Percentiles rank a stretch among this genome's conserved stretches.
Evolutionary conservation across 1,140 invertebrate genomes (phyloP).

Genomic region (Drosophila repletoides): DNA sequence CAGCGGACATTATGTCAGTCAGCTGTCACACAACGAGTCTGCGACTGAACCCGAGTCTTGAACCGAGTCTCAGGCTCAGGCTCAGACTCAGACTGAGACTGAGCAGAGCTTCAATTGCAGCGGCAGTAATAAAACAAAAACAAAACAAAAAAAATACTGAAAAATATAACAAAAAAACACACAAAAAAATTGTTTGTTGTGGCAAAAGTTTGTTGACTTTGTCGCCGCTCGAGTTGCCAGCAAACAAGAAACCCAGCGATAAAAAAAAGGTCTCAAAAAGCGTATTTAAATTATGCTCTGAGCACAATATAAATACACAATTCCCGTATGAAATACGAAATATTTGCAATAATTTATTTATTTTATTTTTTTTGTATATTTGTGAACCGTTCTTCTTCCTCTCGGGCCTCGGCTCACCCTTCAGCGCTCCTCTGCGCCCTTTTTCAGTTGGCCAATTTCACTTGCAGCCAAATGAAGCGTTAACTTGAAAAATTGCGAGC

Average conservation of each 20-base stretch:
- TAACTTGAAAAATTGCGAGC: constrained; percentile 67
- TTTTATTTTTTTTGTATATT: no score
- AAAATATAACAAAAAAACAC: constrained; percentile 10
- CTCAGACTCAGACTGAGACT: constrained; percentile 14
- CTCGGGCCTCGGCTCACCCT: background rate
- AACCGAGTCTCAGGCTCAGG: background rate
- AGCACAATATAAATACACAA: no score
- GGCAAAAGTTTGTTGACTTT: constrained; percentile 52
- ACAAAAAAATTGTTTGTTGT: constrained; percentile 19
- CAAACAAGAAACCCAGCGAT: constrained; percentile 48
- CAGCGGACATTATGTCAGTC: constrained; percentile 73
- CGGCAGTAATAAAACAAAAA: constrained; percentile 6
- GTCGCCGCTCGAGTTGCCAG: constrained; percentile 47
- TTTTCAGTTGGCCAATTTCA: constrained; percentile 49
- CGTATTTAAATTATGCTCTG: constrained; percentile 12
- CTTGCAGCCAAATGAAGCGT: constrained; percentile 72
- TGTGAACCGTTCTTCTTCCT: constrained; percentile 7
- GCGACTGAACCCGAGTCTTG: constrained; percentile 1
- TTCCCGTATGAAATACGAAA: no score
- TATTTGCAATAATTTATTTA: no score
- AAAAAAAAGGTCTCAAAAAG: constrained; percentile 35
- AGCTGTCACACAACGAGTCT: constrained; percentile 58
- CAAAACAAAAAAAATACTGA: background rate
- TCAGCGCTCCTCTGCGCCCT: background rate
- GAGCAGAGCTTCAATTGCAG: constrained; percentile 39